These are phyloP conservation scores for Miltochrista miniata DNA, from an alignment of 2,888 invertebrate species.

Conservation along the genomic window DNA sequence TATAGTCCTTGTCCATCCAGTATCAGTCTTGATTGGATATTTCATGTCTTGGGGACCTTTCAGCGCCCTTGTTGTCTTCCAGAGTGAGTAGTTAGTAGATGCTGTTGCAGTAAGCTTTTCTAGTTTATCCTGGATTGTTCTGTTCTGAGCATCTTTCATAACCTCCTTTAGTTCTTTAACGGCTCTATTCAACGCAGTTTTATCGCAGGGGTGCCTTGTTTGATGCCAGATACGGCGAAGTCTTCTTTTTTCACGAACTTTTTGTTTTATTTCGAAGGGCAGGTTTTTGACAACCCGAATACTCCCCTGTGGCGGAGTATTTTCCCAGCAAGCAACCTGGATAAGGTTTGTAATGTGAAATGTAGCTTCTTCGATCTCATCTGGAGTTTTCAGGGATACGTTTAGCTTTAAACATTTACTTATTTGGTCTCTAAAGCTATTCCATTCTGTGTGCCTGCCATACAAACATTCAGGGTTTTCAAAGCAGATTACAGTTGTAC, in stretches of 20 bases:
- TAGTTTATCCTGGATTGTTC: too few relatives aligned
- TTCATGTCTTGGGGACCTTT: too few relatives aligned
- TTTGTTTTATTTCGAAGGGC: constrained; percentile 2
- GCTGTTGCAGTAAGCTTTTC: too few relatives aligned
- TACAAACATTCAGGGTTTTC: neutral
- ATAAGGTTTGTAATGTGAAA: constrained; percentile 8
- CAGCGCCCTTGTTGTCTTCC: too few relatives aligned
- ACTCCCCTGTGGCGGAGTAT: neutral
- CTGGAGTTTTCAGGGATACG: constrained; percentile 10
- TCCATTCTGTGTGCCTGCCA: constrained; percentile 22
- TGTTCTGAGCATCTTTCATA: too few relatives aligned
- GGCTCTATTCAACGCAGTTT: neutral
- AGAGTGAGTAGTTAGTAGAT: too few relatives aligned
- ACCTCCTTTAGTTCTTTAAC: too few relatives aligned
- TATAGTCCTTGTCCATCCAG: too few relatives aligned
- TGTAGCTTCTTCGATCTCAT: constrained; percentile 10
- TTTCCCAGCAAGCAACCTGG: constrained; percentile 12
- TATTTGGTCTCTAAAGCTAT: constrained; percentile 11
- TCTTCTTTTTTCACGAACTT: constrained; percentile 13
- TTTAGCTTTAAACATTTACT: constrained; percentile 8
- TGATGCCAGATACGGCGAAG: constrained; percentile 21
- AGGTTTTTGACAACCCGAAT: neutral
- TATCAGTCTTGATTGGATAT: too few relatives aligned
- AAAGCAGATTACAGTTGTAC: constrained; percentile 1
- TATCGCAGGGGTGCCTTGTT: constrained; percentile 5